Evolutionary conservation across 37 sponge, comb jelly and placozoan species (phyloP), one percentile per base, ranked within the genome.

Genomic region (Haliclona indistincta): DNA sequence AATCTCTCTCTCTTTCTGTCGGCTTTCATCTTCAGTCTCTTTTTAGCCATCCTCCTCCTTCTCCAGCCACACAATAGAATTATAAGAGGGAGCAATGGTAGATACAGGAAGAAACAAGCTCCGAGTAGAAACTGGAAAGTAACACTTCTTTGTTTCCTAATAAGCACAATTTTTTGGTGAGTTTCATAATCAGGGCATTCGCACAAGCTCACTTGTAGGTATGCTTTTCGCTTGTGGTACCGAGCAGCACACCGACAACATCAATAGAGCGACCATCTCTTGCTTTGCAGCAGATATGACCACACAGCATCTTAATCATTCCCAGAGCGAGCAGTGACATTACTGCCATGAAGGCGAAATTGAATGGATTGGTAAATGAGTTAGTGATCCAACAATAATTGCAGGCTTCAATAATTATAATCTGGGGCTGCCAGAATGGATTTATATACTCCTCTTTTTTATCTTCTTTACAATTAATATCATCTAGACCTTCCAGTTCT

Each of bases 81-180:
- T 62, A 91, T 38, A 1, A 77, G 36, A 0, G 92, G 92, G 0
- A 91, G 83, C 45, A 86, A 28, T 15, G 92, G 92, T 11, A 91
- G 79, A 58, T 91, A 91, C 1, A 91, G 69, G 66, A 86, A 91
- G 80, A 91, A 91, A 36, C 88, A 91, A 1, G 65, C 83, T 26
- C 92, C 92, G 56, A 93, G 30, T 20, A 88, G 68, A 65, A 93
- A 93, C 54, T 93, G 85, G 36, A 93, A 30, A 29, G 86, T 88
- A 8, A 80, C 73, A 73, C 54, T 81, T 39, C 76, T 71, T 38
- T 54, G 34, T 71, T 88, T 88, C 53, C 94, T 93, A 56, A 22
- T 68, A 43, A 25, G 23, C 54, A 43, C 4, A 32, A 32, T 26
- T 8, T 26, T 7, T 25, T 58, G n/a, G 15, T 17, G 10, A 47